Evolutionary conservation across 2,113 vertebrate species (phyloP), one percentile per base, ranked within the genome.

Genomic region (Empidonax traillii): DNA sequence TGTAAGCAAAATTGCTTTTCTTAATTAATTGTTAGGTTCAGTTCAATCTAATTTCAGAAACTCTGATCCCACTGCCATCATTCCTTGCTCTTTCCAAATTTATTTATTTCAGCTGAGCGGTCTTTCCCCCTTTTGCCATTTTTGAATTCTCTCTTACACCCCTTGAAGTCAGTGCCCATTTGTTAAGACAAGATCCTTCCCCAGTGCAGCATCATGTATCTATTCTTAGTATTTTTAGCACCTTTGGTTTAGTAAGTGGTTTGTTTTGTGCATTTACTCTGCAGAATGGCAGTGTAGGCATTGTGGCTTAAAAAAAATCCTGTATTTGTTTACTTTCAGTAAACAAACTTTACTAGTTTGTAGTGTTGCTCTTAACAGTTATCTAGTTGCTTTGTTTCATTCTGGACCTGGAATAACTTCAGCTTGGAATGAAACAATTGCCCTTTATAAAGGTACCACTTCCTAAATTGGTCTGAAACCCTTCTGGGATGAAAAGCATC

Each of bases 341-440:
- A 12, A 41, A 41, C 39, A 41, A 41, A 41, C 11, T 41, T 41
- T 41, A 41, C 39, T 41, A 41, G 13, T 61, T 69, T 79, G 52
- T 72, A 56, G 51, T 13, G n/a, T 85, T 80, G 61, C 25, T 84
- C 30, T 68, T 44, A 75, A 58, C 28, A 79, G 37, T 49, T 80
- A 82, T 75, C 58, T 56, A 30, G 56, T 82, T 75, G 73, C 52
- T 91, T 91, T 94, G 69, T 92, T 96, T 93, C 23, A 22, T 91
- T 93, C 63, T 93, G 79, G n/a, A 63, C 86, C 78, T 86, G 65
- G 75, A 85, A 84, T 86, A 81, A 44, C 24, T 90, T 96, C 72
- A 88, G 33, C 31, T 77, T 67, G 4, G 2, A 94, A 80, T 83
- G 21, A 77, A 93, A 88, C 82, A 87, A 73, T 87, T 94, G 66